Percentiles rank a stretch among this genome's conserved stretches.
phyloP scores from a whole-genome alignment of 1,140 invertebrate genomes.

The Eupristina koningsbergeri region DNA sequence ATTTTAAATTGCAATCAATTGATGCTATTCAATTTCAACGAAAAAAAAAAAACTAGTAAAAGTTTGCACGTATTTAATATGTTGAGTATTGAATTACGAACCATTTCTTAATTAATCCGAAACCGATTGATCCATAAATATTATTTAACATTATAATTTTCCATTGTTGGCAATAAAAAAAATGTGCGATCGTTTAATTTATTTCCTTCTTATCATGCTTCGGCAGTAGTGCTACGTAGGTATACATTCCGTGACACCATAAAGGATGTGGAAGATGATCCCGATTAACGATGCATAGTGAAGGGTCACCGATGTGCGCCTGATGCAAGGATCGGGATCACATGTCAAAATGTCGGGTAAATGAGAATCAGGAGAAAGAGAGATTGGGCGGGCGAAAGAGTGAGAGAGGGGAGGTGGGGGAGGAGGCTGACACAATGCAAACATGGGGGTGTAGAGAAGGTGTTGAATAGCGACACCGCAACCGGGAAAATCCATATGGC shows the following conservation, averaged over 20 bases:
- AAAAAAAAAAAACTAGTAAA: too few species aligned
- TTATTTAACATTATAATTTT: not conserved
- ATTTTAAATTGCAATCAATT: too few species aligned
- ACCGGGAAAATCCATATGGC: not conserved
- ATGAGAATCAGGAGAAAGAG: not conserved
- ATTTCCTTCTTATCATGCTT: not conserved
- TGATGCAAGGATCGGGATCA: slow-evolving; percentile 17
- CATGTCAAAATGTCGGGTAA: slow-evolving; percentile 19
- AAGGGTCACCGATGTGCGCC: slow-evolving; percentile 28
- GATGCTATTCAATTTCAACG: too few species aligned
- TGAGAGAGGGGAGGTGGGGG: not conserved
- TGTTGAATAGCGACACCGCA: slow-evolving; percentile 20
- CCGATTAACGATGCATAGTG: slow-evolving; percentile 17
- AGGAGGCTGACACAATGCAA: too few species aligned
- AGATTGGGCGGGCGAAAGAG: not conserved
- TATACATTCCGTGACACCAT: not conserved
- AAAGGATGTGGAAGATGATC: not conserved
- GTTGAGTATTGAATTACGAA: too few species aligned
- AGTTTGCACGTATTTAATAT: too few species aligned
- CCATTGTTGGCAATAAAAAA: not conserved
- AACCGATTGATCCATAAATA: not conserved
- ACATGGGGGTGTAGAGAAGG: not conserved
- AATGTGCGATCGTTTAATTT: not conserved
- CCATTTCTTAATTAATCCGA: too few species aligned
- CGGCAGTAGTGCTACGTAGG: not conserved